Base-by-base conservation (phyloP, 1,140 invertebrate species). In the Diorhabda carinulata region DNA sequence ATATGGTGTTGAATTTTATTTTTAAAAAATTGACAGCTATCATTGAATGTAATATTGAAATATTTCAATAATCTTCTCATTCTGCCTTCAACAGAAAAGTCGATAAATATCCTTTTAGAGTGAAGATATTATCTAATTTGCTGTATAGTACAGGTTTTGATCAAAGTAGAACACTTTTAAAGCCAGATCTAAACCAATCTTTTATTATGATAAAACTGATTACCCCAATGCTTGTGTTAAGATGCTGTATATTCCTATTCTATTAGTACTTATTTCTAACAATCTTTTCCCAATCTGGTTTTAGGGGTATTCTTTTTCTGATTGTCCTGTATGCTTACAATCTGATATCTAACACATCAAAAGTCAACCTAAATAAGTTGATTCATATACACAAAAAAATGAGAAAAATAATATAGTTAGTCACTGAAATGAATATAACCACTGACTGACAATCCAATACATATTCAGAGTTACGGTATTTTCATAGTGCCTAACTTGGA, bases 401-500 rank as follows among this genome's bases (percentile, higher is more conserved):
- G 25, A 42, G 47, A n/a, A 52, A 52, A 52, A 25, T 7, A 42
- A 60, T n/a, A 6, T 10, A 60, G 58, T 10, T 25, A 42, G n/a
- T 60, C 58, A 60, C 58, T 60, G 58, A 9, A 60, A 60, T 25
- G 2, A 10, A 60, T 60, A 60, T 52, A 52, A 52, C 47, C 47
- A 52, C 47, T 64, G 61, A 69, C 62, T 62, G 61, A 69, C 68
- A 62, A 68, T 56, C 61, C 66, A 68, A 8, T 68, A 68, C 52
- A 69, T 58, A 66, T 66, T 62, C 69, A 68, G 71, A 71, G 69
- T 73, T 69, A 74, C 72, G 69, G 69, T 70, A 73, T 74, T 67
- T 25, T 62, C 68, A 72, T 74, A 74, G 73, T 74, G 73, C 73
- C 73, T 74, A 72, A 74, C 67, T 69, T 67, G 61, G 56, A 64